These are phyloP conservation scores for Priocnemis perturbator DNA, from an alignment of 2,888 invertebrate genomes.

Conservation along the genomic window DNA sequence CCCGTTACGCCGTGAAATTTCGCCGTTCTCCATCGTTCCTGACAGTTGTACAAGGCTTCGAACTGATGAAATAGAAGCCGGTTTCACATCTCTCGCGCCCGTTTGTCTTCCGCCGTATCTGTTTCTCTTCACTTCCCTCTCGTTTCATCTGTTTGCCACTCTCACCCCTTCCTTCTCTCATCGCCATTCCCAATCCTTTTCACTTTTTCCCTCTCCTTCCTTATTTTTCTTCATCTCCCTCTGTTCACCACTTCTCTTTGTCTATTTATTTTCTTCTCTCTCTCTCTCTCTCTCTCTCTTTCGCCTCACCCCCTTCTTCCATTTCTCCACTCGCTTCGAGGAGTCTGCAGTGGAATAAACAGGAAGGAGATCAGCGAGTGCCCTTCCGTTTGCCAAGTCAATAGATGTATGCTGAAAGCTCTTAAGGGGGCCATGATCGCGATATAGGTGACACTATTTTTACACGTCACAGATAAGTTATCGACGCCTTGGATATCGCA, in stretches of 20 bases:
- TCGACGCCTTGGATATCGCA: slow-evolving; percentile 38
- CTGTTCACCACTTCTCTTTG: too few relatives aligned
- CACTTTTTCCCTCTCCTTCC: too few relatives aligned
- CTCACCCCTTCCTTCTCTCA: too few relatives aligned
- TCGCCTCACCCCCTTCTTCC: too few relatives aligned
- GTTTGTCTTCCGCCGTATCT: not conserved
- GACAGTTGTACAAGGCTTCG: not conserved
- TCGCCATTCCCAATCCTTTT: too few relatives aligned
- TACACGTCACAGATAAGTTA: slow-evolving; percentile 41
- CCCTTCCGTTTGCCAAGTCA: slow-evolving; percentile 24
- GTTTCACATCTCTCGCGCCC: not conserved
- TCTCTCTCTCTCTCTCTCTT: too few relatives aligned
- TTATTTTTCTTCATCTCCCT: too few relatives aligned
- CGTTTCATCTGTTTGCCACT: too few relatives aligned
- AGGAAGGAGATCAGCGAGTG: slow-evolving; percentile 22
- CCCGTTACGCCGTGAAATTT: slow-evolving; percentile 14
- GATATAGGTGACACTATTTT: slow-evolving; percentile 36
- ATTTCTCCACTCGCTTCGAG: not conserved
- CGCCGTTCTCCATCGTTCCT: not conserved
- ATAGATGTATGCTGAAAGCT: slow-evolving; percentile 40
- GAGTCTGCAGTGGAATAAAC: slow-evolving; percentile 13
- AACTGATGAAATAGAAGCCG: not conserved
- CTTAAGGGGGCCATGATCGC: slow-evolving; percentile 40
- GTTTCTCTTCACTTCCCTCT: not conserved
- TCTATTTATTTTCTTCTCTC: too few relatives aligned